Base-by-base conservation (phyloP, 2,113 vertebrate species). In the Dicrurus megarhynchus region DNA sequence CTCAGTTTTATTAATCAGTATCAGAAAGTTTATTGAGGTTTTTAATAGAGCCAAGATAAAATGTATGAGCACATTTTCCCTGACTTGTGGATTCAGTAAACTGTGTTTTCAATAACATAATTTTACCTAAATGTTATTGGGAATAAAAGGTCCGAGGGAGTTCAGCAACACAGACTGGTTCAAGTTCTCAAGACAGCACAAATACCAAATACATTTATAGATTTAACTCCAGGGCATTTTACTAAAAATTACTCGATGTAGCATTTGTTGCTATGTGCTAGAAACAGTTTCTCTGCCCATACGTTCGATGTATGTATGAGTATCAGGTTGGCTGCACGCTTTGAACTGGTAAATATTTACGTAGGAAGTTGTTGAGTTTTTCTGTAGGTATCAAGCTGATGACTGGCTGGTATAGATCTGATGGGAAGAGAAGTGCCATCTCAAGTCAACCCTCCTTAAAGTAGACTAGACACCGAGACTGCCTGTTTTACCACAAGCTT, bases 391-490 rank as follows among this genome's bases (percentile, higher is more conserved):
- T 35, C 55, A 70, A 32, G 16, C 52, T 89, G 52, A 24, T 26
- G 35, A 52, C 35, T 63, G 52, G 16, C 52, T 56, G 2, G 4
- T 39, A 27, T 12, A 52, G 35, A 44, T 71, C 33, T 82, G 33
- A 18, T 71, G 30, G 57, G 47, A 77, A 68, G 26, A 42, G 39
- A 71, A 56, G 6, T 53, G 52, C 33, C 37, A 30, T 70, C 55
- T 90, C 57, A 68, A 84, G 49, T 41, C 53, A 90, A 17, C 28
- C 11, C 17, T 89, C 63, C 59, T 55, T 37, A 57, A 84, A 71
- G 59, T 1, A 70, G 39, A 14, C 73, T 57, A 74, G 81, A 63
- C 10, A 2, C 26, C 0, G 0, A 65, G 42, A n/a, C 76, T n/a
- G 2, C 46, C 57, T 90, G 35, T 42, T 80, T 57, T 67, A 73